A percentile compares a stretch with the other conserved stretches of the same genome.
Conservation (phyloP, 2,113 vertebrate genomes). For the Edolisoma coerulescens region DNA sequence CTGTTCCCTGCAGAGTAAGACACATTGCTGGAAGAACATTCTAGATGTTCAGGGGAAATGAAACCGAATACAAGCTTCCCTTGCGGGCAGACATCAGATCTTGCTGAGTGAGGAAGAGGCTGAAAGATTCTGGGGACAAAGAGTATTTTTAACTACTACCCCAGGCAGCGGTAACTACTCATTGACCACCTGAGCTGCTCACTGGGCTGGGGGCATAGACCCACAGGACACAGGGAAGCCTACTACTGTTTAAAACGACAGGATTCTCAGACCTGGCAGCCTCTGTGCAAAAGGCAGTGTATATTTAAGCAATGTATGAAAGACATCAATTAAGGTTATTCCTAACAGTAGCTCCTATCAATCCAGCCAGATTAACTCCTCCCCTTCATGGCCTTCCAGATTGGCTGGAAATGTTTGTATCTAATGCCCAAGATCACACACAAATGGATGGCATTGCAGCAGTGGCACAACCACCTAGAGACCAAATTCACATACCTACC, state of each 20-base stretch:
- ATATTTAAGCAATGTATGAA: neutral
- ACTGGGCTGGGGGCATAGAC: neutral
- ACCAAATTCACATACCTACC: neutral
- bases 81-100: neutral
- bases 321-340: fast-evolving
- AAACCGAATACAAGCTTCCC: neutral
- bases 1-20: neutral
- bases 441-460: neutral
- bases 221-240: neutral
- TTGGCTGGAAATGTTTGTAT: neutral
- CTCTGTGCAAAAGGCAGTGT: neutral
- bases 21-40: neutral
- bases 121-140: neutral
- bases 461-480: neutral
- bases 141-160: neutral
- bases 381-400: neutral
- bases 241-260: neutral
- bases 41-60: neutral
- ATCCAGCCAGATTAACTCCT: neutral
- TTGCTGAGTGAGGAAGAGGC: neutral
- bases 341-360: neutral
- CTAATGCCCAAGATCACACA: neutral
- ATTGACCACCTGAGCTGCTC: neutral
- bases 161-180: neutral
- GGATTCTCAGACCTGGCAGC: neutral